A percentile compares a stretch with the other conserved stretches of the same genome.
phyloP scores from a whole-genome alignment of 2,888 invertebrate species.

The Tuta absoluta region DNA sequence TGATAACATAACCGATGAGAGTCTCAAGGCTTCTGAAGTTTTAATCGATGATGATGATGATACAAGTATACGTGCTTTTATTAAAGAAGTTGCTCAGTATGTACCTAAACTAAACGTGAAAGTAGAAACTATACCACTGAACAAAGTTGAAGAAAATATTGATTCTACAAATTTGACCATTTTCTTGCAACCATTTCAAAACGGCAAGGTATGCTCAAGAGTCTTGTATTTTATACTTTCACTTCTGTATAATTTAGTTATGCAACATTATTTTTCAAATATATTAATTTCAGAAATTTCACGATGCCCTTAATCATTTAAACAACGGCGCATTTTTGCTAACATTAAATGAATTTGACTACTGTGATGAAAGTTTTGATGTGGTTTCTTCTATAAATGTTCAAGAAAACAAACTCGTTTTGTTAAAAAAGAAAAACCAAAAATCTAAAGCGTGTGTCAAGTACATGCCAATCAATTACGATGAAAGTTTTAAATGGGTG shows the following conservation, averaged over 20 bases:
- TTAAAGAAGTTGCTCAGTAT: background rate
- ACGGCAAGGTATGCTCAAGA: background rate
- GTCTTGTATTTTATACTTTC: background rate
- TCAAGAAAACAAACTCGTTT: conserved; percentile 46
- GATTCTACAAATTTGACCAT: background rate
- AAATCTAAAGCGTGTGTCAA: conserved; percentile 37
- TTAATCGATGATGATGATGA: background rate
- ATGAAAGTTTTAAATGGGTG: conserved; percentile 54
- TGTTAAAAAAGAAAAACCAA: conserved; percentile 40
- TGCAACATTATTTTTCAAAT: too few species aligned
- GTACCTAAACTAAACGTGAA: background rate
- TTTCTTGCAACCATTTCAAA: background rate
- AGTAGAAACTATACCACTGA: background rate
- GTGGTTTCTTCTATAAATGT: conserved; percentile 51
- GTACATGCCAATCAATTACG: conserved; percentile 48
- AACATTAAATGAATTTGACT: conserved; percentile 40
- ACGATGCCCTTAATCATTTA: conserved; percentile 39
- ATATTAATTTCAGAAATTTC: conserved; percentile 50
- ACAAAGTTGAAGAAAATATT: background rate
- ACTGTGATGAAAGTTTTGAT: conserved; percentile 43
- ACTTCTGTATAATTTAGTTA: too few species aligned
- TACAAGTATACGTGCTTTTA: background rate
- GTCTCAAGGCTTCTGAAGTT: background rate
- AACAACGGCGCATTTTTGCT: conserved; percentile 48
- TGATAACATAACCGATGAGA: conserved; percentile 41